These are phyloP conservation scores for Caenorhabditis sp. DNA, from an alignment of 2,888 invertebrate species.

Conservation along the genomic window DNA sequence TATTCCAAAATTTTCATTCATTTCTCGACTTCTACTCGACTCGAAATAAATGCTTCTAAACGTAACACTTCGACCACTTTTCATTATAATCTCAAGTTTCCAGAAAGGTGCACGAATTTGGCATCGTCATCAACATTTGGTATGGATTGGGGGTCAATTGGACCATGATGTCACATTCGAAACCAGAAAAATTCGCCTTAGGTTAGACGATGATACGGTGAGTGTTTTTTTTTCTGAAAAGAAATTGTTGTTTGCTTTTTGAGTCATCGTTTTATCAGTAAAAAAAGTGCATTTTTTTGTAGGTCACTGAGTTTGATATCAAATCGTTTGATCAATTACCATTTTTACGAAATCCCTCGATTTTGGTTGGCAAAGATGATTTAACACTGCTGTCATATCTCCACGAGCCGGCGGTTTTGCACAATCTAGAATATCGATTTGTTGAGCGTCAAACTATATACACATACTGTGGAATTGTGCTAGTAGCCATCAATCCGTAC, in stretches of 20 bases:
- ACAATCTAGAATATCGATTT: slow-evolving; percentile 92
- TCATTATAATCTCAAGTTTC: slow-evolving; percentile 1
- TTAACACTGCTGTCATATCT: slow-evolving; percentile 93
- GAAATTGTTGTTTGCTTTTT: background rate
- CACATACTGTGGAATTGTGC: slow-evolving; percentile 95
- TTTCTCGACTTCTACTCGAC: background rate
- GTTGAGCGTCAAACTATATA: slow-evolving; percentile 91
- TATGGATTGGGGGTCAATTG: slow-evolving; percentile 63
- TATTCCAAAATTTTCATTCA: no score
- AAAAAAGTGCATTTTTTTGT: slow-evolving; percentile 11
- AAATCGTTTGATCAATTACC: slow-evolving; percentile 76
- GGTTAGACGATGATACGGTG: slow-evolving; percentile 53
- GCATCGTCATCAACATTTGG: slow-evolving; percentile 62
- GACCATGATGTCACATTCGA: slow-evolving; percentile 56
- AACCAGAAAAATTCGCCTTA: slow-evolving; percentile 40
- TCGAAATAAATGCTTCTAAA: background rate
- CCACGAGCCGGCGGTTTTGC: slow-evolving; percentile 91
- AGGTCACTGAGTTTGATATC: slow-evolving; percentile 45
- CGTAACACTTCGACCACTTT: background rate
- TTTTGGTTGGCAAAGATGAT: slow-evolving; percentile 95
- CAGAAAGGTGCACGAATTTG: slow-evolving; percentile 62
- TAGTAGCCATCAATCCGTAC: slow-evolving; percentile 98
- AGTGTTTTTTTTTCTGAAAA: no score
- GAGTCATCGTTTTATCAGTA: slow-evolving; percentile 17
- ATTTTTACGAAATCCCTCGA: slow-evolving; percentile 89